phyloP scores from a whole-genome alignment of 2,888 invertebrate genomes.

The Timema podura region DNA sequence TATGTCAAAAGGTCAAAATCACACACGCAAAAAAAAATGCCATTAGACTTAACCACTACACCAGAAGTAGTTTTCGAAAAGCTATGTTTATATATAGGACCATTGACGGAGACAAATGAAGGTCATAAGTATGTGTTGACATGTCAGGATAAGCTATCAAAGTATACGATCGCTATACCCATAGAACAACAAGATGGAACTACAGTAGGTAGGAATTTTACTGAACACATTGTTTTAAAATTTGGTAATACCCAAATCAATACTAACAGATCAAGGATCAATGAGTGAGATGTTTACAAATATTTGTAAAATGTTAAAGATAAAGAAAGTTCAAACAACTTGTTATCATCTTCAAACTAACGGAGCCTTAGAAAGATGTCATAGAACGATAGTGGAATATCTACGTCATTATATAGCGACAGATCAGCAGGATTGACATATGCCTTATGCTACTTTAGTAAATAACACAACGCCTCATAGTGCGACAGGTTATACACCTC shows the following conservation, averaged over 20 bases:
- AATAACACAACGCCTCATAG: background rate
- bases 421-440: background rate
- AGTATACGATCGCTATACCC: background rate
- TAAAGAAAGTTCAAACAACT: background rate
- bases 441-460: background rate
- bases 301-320: background rate
- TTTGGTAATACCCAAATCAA: no score
- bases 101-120: background rate
- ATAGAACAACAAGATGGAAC: background rate
- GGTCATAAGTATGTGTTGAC: constrained; percentile 1
- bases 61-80: background rate
- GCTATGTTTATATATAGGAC: background rate
- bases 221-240: no score
- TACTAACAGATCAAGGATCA: no score
- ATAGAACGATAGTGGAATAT: background rate
- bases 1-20: background rate
- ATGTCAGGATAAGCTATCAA: background rate
- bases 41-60: background rate
- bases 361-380: background rate
- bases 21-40: background rate
- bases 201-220: background rate
- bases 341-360: background rate
- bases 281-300: no score
- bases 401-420: background rate
- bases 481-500: background rate